These are phyloP conservation scores for Mormyrus lacerda DNA, from an alignment of 2,113 vertebrate genomes.

Conservation along the genomic window DNA sequence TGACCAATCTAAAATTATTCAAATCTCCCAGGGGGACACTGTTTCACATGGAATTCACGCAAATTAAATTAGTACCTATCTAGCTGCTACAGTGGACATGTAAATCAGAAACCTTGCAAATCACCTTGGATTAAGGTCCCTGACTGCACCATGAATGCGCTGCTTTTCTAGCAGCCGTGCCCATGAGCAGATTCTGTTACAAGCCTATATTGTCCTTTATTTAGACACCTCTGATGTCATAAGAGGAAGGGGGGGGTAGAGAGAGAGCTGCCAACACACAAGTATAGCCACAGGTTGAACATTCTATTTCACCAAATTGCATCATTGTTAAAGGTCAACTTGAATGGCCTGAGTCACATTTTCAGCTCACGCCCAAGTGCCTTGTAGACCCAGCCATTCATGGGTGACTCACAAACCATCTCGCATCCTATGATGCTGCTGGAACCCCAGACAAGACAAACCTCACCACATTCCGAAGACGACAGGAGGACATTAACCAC, in stretches of 20 bases:
- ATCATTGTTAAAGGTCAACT: background rate
- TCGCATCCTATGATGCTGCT: background rate
- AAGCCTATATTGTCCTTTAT: background rate
- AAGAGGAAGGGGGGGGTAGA: background rate
- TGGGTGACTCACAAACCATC: background rate
- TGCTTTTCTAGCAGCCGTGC: background rate
- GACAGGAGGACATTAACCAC: background rate
- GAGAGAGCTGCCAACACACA: background rate
- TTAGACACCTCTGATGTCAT: background rate
- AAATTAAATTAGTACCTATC: background rate
- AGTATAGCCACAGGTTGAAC: background rate
- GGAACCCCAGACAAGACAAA: background rate
- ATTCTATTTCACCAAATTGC: background rate
- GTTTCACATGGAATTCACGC: background rate
- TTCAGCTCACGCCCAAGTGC: background rate
- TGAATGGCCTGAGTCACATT: conserved; percentile 3
- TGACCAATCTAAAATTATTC: background rate
- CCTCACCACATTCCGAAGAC: background rate
- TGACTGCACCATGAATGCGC: background rate
- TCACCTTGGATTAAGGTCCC: background rate
- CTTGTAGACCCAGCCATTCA: background rate
- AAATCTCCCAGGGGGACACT: background rate
- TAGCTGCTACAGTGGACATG: background rate
- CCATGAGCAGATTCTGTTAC: background rate
- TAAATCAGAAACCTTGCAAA: background rate